Percentiles rank a stretch among this genome's conserved stretches.
These are phyloP conservation scores for Dendroctonus valens DNA, from an alignment of 1,140 invertebrate species.

Conservation along the genomic window DNA sequence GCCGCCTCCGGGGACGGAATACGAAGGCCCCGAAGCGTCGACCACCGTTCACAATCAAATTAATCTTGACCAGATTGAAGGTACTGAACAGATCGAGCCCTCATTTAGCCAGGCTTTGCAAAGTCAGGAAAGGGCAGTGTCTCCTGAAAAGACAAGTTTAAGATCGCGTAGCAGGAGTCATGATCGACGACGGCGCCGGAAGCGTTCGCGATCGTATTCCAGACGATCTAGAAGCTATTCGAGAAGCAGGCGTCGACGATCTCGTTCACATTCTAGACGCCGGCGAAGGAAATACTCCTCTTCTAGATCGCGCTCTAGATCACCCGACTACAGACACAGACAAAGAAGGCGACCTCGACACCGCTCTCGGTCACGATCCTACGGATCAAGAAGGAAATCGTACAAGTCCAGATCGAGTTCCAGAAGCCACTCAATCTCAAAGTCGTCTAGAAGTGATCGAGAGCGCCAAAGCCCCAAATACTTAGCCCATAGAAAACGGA, in stretches of 20 bases:
- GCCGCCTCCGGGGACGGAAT: constrained; percentile 47
- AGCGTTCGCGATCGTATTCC: constrained; percentile 27
- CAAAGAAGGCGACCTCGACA: constrained; percentile 32
- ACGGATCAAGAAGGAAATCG: constrained; percentile 19
- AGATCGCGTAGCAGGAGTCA: constrained; percentile 42
- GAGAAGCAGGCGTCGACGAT: constrained; percentile 34
- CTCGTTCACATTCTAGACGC: constrained; percentile 27
- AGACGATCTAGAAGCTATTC: constrained; percentile 34
- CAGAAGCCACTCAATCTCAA: constrained; percentile 48
- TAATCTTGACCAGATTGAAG: constrained; percentile 41
- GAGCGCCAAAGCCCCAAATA: constrained; percentile 37
- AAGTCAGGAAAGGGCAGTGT: constrained; percentile 19
- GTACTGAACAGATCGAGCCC: neutral
- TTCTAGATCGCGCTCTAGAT: constrained; percentile 39
- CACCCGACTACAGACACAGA: constrained; percentile 43
- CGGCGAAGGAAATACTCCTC: constrained; percentile 35
- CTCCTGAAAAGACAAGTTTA: constrained; percentile 38
- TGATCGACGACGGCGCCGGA: constrained; percentile 35
- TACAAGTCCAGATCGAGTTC: constrained; percentile 6
- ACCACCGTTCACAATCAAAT: constrained; percentile 20
- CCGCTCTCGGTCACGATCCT: constrained; percentile 33
- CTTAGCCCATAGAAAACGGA: constrained; percentile 37
- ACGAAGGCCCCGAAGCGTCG: constrained; percentile 25
- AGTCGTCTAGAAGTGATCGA: constrained; percentile 41
- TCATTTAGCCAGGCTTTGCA: neutral